phyloP scores from a whole-genome alignment of 2,797 vertebrate genomes.

The Phrynocephalus forsythii region DNA sequence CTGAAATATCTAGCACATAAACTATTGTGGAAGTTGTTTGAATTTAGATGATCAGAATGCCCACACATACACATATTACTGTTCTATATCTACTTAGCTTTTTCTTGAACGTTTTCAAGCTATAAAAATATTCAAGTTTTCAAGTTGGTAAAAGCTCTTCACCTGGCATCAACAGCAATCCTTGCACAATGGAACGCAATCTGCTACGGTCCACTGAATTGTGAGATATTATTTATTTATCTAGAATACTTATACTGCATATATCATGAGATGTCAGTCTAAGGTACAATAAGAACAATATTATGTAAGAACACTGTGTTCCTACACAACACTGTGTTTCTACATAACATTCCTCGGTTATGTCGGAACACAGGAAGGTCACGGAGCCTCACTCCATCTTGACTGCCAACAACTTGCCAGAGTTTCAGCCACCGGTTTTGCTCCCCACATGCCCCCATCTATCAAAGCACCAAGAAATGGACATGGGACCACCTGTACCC shows the following conservation, averaged over 20 bases:
- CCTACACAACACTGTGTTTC: too few relatives aligned
- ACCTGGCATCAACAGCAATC: neutral
- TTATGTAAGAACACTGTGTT: too few relatives aligned
- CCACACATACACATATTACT: neutral
- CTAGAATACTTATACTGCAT: too few relatives aligned
- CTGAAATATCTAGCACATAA: neutral
- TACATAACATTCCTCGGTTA: too few relatives aligned
- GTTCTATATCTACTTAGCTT: neutral
- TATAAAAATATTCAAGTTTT: neutral
- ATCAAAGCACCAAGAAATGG: too few relatives aligned
- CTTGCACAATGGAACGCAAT: neutral
- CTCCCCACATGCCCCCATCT: neutral
- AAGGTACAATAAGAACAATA: too few relatives aligned
- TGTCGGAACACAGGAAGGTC: neutral
- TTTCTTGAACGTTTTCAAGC: neutral
- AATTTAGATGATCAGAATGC: neutral
- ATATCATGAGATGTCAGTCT: too few relatives aligned
- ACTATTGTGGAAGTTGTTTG: neutral
- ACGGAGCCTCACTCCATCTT: neutral
- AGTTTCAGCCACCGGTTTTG: neutral
- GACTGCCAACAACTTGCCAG: too few relatives aligned
- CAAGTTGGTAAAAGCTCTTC: neutral
- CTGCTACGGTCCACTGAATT: neutral
- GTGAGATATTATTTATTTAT: neutral
- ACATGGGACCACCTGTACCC: neutral